Percentiles rank a stretch among this genome's conserved stretches.
These are phyloP conservation scores for Orchesellides sinensis DNA, from an alignment of 2,888 invertebrate genomes.

Conservation along the genomic window DNA sequence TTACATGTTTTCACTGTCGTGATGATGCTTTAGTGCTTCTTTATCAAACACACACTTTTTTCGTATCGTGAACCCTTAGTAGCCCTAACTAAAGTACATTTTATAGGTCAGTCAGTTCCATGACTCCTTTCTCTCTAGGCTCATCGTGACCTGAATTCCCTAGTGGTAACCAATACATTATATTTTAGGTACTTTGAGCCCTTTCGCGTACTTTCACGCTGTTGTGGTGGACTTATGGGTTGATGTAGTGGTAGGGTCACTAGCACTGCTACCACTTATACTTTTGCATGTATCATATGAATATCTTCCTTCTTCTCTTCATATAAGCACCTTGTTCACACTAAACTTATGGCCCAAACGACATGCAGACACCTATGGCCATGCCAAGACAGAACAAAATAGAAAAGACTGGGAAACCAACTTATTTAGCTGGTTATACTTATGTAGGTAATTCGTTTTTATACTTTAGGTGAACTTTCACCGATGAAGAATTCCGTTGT, in stretches of 20 bases:
- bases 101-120: constrained; percentile 28
- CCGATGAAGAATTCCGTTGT: constrained; percentile 1
- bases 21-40: constrained; percentile 1
- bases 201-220: neutral
- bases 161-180: constrained; percentile 31
- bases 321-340: too few species aligned
- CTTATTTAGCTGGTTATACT: too few species aligned
- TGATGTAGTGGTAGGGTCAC: too few species aligned
- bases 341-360: too few species aligned
- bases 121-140: constrained; percentile 25
- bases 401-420: too few species aligned
- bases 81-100: neutral
- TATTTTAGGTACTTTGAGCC: constrained; percentile 1
- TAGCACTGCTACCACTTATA: too few species aligned
- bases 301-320: too few species aligned
- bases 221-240: constrained; percentile 9
- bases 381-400: too few species aligned
- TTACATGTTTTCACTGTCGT: constrained; percentile 16
- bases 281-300: too few species aligned
- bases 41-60: constrained; percentile 8
- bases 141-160: constrained; percentile 63
- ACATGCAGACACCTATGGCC: too few species aligned
- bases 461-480: too few species aligned
- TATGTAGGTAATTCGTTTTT: too few species aligned
- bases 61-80: neutral